Conservation (phyloP, 2,113 vertebrate genomes). For the Mixornis gularis region DNA sequence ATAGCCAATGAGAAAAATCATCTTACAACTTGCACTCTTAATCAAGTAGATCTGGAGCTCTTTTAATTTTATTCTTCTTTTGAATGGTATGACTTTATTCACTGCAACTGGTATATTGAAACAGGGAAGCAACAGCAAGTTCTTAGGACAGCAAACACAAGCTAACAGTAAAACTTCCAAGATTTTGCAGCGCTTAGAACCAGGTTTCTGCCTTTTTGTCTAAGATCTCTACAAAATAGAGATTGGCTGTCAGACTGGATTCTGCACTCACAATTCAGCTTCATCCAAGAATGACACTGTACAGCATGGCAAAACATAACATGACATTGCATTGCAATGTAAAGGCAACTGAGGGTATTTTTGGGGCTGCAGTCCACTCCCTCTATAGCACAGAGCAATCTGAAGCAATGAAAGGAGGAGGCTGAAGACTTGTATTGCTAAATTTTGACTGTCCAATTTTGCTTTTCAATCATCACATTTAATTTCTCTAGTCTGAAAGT, state of each 20-base stretch:
- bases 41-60: neutral
- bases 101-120: neutral
- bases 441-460: constrained; percentile 1
- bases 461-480: constrained; percentile 9
- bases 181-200: neutral
- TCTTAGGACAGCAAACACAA: neutral
- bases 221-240: neutral
- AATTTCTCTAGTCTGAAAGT: constrained; percentile 1
- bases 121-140: neutral
- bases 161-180: neutral
- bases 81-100: neutral
- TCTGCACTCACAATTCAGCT: neutral
- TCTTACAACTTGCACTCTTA: neutral
- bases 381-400: neutral
- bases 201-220: neutral
- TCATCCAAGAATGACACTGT: neutral
- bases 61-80: neutral
- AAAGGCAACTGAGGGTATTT: neutral
- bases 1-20: neutral
- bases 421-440: neutral
- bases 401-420: neutral
- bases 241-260: neutral
- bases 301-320: neutral
- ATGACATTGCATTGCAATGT: neutral
- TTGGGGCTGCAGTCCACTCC: neutral